These are phyloP conservation scores for Celastrina argiolus DNA, from an alignment of 2,888 invertebrate genomes.

Conservation along the genomic window DNA sequence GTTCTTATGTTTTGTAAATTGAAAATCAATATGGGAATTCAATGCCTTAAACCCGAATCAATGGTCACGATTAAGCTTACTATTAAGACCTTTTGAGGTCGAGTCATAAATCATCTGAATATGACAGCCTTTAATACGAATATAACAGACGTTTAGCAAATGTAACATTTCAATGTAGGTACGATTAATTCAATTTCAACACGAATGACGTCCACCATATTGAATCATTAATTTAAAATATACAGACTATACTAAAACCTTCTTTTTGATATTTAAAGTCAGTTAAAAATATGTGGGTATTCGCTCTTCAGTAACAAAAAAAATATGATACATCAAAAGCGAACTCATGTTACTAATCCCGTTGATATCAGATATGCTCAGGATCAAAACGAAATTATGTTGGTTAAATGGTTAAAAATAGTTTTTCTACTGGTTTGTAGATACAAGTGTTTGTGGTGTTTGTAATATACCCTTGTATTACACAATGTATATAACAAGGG, in stretches of 20 bases:
- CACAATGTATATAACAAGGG: too few relatives aligned
- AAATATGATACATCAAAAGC: neutral
- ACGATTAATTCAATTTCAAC: neutral
- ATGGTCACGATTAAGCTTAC: neutral
- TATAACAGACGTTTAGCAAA: slow-evolving; percentile 1
- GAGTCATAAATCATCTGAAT: neutral
- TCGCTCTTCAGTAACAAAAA: neutral
- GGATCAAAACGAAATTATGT: too few relatives aligned
- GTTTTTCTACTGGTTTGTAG: too few relatives aligned
- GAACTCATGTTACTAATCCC: neutral
- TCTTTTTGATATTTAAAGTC: neutral
- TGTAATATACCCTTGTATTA: too few relatives aligned
- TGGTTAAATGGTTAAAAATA: too few relatives aligned
- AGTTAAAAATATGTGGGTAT: neutral
- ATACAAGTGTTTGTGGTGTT: too few relatives aligned
- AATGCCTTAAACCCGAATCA: neutral
- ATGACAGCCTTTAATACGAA: slow-evolving; percentile 1
- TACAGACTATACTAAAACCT: neutral
- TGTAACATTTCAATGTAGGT: neutral
- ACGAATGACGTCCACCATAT: neutral
- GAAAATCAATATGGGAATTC: too few relatives aligned
- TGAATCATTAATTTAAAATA: neutral
- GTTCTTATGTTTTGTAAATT: too few relatives aligned
- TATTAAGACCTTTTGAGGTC: neutral
- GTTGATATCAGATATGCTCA: neutral